Evolutionary conservation across 2,888 invertebrate species (phyloP).

Genomic region (Hypsopygia costalis): DNA sequence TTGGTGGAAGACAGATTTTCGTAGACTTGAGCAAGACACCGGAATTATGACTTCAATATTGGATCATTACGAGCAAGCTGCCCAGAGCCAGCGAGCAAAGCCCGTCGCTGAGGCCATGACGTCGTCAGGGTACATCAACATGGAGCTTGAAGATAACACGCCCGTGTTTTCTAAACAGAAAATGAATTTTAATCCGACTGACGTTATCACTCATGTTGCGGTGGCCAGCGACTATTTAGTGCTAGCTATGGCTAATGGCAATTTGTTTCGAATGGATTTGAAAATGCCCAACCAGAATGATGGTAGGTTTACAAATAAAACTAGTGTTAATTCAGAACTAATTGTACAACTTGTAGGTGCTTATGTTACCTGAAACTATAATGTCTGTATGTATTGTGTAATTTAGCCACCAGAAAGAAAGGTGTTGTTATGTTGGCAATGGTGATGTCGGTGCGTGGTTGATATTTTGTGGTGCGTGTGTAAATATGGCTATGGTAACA

Average conservation of each 20-base stretch:
- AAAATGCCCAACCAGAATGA: slow-evolving; percentile 88
- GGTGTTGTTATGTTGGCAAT: too few relatives aligned
- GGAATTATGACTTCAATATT: slow-evolving; percentile 88
- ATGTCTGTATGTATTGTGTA: too few relatives aligned
- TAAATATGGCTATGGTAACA: too few relatives aligned
- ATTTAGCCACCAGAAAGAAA: too few relatives aligned
- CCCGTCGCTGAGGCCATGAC: slow-evolving; percentile 64
- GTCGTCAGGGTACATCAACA: slow-evolving; percentile 75
- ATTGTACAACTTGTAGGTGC: too few relatives aligned
- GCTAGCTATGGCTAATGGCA: slow-evolving; percentile 91
- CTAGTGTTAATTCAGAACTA: too few relatives aligned
- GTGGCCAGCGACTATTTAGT: slow-evolving; percentile 92
- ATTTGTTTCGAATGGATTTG: slow-evolving; percentile 89
- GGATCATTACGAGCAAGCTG: slow-evolving; percentile 91
- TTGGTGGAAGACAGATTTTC: too few relatives aligned
- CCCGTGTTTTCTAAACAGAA: slow-evolving; percentile 94
- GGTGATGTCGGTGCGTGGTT: too few relatives aligned
- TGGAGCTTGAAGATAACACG: slow-evolving; percentile 84
- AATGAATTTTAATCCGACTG: slow-evolving; percentile 89
- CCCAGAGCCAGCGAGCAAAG: slow-evolving; percentile 72
- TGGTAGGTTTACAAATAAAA: slow-evolving; percentile 72
- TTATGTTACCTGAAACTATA: too few relatives aligned
- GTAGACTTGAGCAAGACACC: too few relatives aligned
- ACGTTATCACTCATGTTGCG: slow-evolving; percentile 88
- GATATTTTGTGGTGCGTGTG: too few relatives aligned